Percentiles rank a stretch among this genome's conserved stretches.
Conservation (phyloP, 2,113 vertebrate species). For the Entomyzon cyanotis region DNA sequence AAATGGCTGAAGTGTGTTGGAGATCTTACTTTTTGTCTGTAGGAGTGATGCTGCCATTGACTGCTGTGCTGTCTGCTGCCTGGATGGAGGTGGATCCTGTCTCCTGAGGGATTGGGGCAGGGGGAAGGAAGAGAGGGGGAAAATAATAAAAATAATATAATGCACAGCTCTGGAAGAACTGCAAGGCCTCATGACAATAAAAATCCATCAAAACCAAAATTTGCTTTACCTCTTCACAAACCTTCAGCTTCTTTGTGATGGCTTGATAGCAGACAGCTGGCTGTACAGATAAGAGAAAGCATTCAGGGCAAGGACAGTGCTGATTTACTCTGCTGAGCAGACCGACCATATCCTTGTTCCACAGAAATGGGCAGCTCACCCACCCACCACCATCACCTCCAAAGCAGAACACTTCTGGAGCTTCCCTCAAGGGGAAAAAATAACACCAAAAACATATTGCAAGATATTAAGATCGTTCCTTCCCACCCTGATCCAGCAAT, state of each 20-base stretch:
- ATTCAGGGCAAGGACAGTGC: neutral
- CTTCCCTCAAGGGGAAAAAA: neutral
- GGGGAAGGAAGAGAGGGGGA: neutral
- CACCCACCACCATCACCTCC: neutral
- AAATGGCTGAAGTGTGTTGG: neutral
- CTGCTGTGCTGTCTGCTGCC: constrained; percentile 96
- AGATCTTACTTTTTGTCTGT: constrained; percentile 93
- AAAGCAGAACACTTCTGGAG: neutral
- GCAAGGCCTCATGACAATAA: neutral
- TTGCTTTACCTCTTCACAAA: constrained; percentile 89
- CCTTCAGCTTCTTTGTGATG: constrained; percentile 95
- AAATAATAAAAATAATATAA: neutral
- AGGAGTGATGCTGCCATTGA: constrained; percentile 95
- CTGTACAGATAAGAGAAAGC: constrained; percentile 61
- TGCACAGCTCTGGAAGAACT: neutral
- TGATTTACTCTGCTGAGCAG: neutral
- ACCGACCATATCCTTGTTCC: neutral
- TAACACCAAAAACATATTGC: neutral
- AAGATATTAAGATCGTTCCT: neutral
- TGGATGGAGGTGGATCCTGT: constrained; percentile 95
- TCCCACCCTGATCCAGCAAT: neutral
- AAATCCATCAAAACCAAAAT: neutral
- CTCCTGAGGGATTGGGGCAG: constrained; percentile 72
- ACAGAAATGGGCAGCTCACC: neutral
- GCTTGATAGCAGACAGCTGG: constrained; percentile 82